phyloP scores from a whole-genome alignment of 2,113 vertebrate genomes.

The Emberiza fucata region DNA sequence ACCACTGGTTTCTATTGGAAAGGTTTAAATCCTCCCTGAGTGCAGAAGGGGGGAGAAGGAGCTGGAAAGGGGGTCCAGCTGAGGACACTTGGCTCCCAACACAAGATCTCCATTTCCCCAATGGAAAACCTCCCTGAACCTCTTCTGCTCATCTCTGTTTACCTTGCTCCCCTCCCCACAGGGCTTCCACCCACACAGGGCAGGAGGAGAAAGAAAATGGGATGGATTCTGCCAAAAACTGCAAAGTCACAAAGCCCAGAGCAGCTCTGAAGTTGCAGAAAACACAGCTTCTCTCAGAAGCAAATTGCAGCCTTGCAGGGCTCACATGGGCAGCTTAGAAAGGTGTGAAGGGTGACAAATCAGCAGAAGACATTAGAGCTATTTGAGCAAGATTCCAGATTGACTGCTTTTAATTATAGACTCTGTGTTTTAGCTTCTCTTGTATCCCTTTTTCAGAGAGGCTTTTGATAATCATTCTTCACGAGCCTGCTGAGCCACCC shows the following conservation, averaged over 20 bases:
- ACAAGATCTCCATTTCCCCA: background rate
- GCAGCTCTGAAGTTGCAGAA: background rate
- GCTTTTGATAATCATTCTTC: background rate
- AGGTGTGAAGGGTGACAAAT: background rate
- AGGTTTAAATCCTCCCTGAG: background rate
- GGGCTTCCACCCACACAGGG: background rate
- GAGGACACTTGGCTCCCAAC: background rate
- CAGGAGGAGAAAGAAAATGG: background rate
- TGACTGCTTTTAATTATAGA: background rate
- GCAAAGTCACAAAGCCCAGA: background rate
- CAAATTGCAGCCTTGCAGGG: background rate
- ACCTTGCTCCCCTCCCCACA: background rate
- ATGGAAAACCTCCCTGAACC: background rate
- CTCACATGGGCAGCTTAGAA: fast-evolving
- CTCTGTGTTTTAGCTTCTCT: background rate
- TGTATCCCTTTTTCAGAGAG: background rate
- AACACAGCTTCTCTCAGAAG: background rate
- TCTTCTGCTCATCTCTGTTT: background rate
- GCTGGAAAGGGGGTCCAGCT: background rate
- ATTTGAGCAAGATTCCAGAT: background rate
- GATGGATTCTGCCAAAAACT: background rate
- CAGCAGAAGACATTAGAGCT: background rate
- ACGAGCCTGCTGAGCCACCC: background rate
- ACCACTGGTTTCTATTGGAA: background rate
- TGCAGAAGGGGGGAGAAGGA: background rate